Conservation (phyloP, 2,113 vertebrate genomes). For the Calonectris borealis region DNA sequence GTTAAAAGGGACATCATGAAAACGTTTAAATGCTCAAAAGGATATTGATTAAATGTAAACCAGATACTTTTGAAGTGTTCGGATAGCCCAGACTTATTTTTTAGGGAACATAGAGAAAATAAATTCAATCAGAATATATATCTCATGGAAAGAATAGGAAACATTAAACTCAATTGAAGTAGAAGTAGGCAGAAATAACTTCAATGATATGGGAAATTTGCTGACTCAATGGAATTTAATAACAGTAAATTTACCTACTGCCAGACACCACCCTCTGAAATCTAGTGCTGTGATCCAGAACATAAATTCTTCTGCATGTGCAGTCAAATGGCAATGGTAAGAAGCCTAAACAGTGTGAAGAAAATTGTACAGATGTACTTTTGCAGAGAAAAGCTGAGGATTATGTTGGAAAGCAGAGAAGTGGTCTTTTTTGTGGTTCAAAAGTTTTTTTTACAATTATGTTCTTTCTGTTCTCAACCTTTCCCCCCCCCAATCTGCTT, state of each 20-base stretch:
- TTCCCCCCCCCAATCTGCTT: neutral
- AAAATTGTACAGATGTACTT: neutral
- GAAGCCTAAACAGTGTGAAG: neutral
- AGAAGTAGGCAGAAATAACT: neutral
- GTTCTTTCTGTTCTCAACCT: neutral
- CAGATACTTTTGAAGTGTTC: neutral
- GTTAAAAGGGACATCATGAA: neutral
- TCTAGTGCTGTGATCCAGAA: neutral
- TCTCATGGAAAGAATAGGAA: neutral
- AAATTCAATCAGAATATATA: neutral
- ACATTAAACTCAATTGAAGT: neutral
- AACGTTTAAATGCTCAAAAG: neutral
- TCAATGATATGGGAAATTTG: neutral
- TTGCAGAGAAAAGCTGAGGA: neutral
- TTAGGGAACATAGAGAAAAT: neutral
- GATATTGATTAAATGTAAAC: constrained; percentile 6
- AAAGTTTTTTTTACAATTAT: neutral
- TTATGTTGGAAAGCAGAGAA: neutral
- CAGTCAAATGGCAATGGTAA: neutral
- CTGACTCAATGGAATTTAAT: neutral
- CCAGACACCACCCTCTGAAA: neutral
- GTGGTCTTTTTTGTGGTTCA: neutral
- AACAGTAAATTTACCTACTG: neutral
- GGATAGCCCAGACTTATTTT: neutral
- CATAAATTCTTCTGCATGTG: neutral